A percentile compares a stretch with the other conserved stretches of the same genome.
These are phyloP conservation scores for Drosophila lowei DNA, from an alignment of 1,140 invertebrate genomes.

Conservation along the genomic window DNA sequence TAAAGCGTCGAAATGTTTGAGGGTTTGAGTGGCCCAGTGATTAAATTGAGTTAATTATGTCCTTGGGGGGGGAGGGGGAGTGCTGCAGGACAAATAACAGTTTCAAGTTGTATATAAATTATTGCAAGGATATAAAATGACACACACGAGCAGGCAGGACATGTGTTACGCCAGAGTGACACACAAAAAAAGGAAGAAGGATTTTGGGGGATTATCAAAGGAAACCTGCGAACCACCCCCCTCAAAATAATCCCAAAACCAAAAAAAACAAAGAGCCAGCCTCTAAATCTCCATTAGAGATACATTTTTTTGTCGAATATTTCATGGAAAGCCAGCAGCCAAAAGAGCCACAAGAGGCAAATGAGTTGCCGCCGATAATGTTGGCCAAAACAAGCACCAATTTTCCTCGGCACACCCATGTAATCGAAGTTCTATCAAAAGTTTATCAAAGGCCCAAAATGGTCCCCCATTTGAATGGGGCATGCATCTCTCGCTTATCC, in stretches of 20 bases:
- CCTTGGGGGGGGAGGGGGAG: slow-evolving; percentile 19
- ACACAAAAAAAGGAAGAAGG: background rate
- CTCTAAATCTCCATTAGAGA: slow-evolving; percentile 50
- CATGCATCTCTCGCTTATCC: slow-evolving; percentile 28
- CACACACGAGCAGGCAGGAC: slow-evolving; percentile 13
- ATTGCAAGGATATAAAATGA: slow-evolving; percentile 60
- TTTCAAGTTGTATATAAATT: slow-evolving; percentile 57
- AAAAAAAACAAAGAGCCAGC: background rate
- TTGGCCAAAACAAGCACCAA: too few species aligned
- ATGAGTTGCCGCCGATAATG: too few species aligned
- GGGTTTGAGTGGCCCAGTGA: slow-evolving; percentile 46
- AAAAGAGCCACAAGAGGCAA: too few species aligned
- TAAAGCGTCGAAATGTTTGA: slow-evolving; percentile 54
- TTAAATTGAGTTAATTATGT: slow-evolving; percentile 80
- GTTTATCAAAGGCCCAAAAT: too few species aligned
- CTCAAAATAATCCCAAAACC: background rate
- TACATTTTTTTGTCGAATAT: slow-evolving; percentile 37
- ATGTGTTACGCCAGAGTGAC: too few species aligned
- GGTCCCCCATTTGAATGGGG: too few species aligned
- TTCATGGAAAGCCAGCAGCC: slow-evolving; percentile 34
- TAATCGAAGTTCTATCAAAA: slow-evolving; percentile 38
- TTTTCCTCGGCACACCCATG: too few species aligned
- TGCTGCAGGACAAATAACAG: slow-evolving; percentile 38
- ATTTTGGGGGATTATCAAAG: slow-evolving; percentile 25
- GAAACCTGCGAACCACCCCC: slow-evolving; percentile 33